Evolutionary conservation across 2,113 vertebrate species (phyloP), one percentile per base, ranked within the genome.

Genomic region (Gulo gulo): DNA sequence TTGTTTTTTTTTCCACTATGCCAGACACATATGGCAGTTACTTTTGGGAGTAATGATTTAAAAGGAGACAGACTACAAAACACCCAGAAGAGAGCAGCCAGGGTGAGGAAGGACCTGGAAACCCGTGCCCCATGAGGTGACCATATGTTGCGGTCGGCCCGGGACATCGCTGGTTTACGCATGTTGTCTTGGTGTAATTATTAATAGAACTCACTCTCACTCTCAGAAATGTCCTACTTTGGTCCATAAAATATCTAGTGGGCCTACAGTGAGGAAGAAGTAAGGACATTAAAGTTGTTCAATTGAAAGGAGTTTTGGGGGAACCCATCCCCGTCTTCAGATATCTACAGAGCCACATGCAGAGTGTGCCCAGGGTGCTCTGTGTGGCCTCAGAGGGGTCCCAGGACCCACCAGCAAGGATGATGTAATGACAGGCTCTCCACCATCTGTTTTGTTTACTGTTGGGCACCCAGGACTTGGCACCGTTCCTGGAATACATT

Each of bases 391-490:
- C 39, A 52, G 42, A 80, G 21, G 26, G 39, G n/a, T 88, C 34
- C 83, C 24, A 13, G 65, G 78, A 59, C 78, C 74, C 0, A 4
- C 47, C 36, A 76, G 88, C 24, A 18, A 88, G 26, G 71, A 50
- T 93, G 93, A 85, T 6, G 52, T 78, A 69, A 67, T 3, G 83
- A 67, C 82, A 95, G 45, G 47, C 34, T 52, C 89, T 31, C 63
- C 45, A 36, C 92, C 65, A 11, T 85, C 91, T 85, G 85, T 74
- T 84, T 80, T 93, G 63, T 94, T 95, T 96, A 95, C 94, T 47
- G 11, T 69, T 59, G 88, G 84, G 88, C 76, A 94, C 94, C 91
- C 91, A 36, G 69, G 63, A 95, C 81, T 78, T 94, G 96, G 97
- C 96, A 59, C 71, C 2, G 0, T 16, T 91, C 96, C 95, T 96